Base-by-base conservation (phyloP, 92 coral and sea anemone species). In the Phenganax marumi region DNA sequence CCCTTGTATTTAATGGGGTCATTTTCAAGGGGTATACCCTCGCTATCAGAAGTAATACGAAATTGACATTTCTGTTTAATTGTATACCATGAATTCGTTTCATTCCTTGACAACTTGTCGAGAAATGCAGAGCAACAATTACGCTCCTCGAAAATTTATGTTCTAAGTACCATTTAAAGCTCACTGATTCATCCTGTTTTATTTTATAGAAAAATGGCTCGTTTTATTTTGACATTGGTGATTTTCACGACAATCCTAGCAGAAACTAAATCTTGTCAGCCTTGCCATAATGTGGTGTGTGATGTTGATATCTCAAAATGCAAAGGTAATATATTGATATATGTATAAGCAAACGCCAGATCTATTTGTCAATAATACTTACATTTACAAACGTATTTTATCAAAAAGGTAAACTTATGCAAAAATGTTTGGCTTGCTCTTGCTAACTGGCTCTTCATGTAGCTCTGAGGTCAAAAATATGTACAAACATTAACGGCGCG, bases 151-250 rank as follows among this genome's bases (percentile, higher is more conserved):
- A 0, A 23, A 58, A 58, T 3, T 0, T 58, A 58, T 12, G 8
- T 58, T 58, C 7, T 16, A 58, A 58, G 13, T 8, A 23, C 3
- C 21, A 18, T 58, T 7, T 0, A 23, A 7, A 23, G 19, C 70
- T 22, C 16, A 64, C 7, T 5, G 17, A 66, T 25, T 25, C 10
- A 22, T 18, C 12, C 0, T 66, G 4, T 14, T 10, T 76, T 26
- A 12, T 43, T 10, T 76, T 76, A 12, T 56, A 76, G 81, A 76
- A 76, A 76, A 76, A 76, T 76, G 81, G 48, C 52, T 0, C 43
- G 18, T 7, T 54, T 14, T 9, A 11, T 25, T 12, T 46, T 21
- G 10, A n/a, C 50, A 10, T 54, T 76, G 50, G 56, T 76, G 50
- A 54, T 43, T 14, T 25, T 56, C 10, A n/a, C 64, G 12, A 54